Conservation (phyloP, 53 echinoderm and acorn worm species). For the Zoroaster sp. region DNA sequence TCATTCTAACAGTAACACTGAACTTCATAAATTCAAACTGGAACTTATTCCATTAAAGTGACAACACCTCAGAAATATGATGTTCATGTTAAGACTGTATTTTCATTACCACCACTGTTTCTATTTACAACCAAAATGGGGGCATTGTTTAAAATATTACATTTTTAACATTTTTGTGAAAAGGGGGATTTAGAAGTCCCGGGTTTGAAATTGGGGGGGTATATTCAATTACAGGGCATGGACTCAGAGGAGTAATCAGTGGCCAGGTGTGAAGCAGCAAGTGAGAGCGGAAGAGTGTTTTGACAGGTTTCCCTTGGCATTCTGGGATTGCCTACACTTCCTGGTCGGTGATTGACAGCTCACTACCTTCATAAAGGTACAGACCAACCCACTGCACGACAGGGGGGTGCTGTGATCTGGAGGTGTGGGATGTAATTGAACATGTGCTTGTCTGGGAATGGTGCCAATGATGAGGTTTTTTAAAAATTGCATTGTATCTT, state of each 20-base stretch:
- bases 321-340: constrained; percentile 15
- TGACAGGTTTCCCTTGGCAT: constrained; percentile 42
- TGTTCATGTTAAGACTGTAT: too few species aligned
- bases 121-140: not conserved
- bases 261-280: constrained; percentile 19
- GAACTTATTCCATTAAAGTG: too few species aligned
- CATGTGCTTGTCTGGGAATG: too few species aligned
- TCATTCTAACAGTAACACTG: too few species aligned
- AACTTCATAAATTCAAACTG: too few species aligned
- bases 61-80: too few species aligned
- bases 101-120: not conserved
- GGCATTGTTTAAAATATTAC: constrained; percentile 6
- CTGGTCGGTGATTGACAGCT: constrained; percentile 32
- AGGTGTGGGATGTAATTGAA: too few species aligned
- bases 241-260: not conserved
- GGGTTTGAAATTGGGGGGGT: not conserved
- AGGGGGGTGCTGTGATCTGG: not conserved
- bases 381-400: not conserved
- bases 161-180: constrained; percentile 2
- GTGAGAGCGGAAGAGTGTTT: constrained; percentile 25
- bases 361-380: not conserved
- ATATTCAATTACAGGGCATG: not conserved
- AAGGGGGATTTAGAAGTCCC: not conserved
- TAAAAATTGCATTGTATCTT: too few species aligned
- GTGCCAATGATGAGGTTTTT: too few species aligned